Percentiles rank a stretch among this genome's conserved stretches.
These are phyloP conservation scores for Ctenicera cuprea DNA, from an alignment of 2,888 invertebrate species.

Conservation along the genomic window DNA sequence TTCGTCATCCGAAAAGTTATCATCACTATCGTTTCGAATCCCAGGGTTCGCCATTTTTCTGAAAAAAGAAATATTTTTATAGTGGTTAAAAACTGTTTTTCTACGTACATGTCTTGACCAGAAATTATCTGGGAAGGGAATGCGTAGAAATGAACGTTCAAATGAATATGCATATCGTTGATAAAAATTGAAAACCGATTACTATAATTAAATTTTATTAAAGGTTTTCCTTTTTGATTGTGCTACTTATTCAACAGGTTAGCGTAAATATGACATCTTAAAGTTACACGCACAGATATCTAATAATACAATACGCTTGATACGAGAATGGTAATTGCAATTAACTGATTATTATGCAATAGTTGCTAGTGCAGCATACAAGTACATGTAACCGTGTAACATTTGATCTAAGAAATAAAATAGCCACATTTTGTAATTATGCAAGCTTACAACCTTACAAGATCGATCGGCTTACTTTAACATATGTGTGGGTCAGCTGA, in stretches of 20 bases:
- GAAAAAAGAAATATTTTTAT: constrained; percentile 14
- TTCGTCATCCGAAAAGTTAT: constrained; percentile 91
- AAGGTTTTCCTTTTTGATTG: too few species aligned
- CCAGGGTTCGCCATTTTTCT: constrained; percentile 78
- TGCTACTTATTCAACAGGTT: too few species aligned
- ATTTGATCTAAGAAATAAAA: constrained; percentile 11
- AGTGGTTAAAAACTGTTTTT: neutral
- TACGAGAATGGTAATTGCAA: constrained; percentile 1
- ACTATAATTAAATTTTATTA: too few species aligned
- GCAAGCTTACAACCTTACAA: neutral
- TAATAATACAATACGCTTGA: neutral
- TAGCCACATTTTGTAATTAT: constrained; percentile 13
- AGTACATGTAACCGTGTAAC: neutral
- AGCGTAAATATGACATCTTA: too few species aligned
- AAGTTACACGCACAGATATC: neutral
- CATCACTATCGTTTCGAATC: constrained; percentile 82
- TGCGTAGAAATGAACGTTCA: too few species aligned
- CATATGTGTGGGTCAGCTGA: neutral
- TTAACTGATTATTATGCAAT: constrained; percentile 11
- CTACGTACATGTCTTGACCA: too few species aligned
- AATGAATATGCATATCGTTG: too few species aligned
- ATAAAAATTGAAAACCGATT: too few species aligned
- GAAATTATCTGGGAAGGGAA: too few species aligned
- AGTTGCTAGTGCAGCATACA: neutral
- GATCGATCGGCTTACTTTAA: constrained; percentile 3